These are phyloP conservation scores for Ceramica pisi DNA, from an alignment of 2,888 invertebrate genomes.

Conservation along the genomic window DNA sequence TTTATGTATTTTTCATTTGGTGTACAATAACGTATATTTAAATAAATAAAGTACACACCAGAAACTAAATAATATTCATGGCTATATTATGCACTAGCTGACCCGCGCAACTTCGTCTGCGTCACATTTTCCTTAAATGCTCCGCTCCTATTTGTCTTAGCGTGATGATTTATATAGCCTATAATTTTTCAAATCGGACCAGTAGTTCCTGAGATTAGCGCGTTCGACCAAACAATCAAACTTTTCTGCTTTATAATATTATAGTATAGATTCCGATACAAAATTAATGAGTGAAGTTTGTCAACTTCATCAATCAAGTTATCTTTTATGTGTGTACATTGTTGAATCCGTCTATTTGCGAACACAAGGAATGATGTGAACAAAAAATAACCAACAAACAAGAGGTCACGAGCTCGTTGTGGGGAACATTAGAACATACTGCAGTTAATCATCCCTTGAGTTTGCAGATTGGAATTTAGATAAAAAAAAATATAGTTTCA, in stretches of 20 bases:
- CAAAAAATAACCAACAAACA: background rate
- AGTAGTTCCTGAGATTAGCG: too few species aligned
- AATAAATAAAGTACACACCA: conserved; percentile 17
- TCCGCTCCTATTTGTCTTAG: too few species aligned
- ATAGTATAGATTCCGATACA: background rate
- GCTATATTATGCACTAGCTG: too few species aligned
- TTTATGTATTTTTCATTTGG: too few species aligned
- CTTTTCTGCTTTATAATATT: too few species aligned
- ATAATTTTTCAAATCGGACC: too few species aligned
- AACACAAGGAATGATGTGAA: background rate
- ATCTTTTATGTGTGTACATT: conserved; percentile 21
- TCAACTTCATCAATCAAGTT: background rate
- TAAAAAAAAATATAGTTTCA: background rate
- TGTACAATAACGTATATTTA: too few species aligned
- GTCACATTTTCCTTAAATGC: too few species aligned
- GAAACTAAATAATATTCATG: background rate
- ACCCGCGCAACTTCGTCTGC: too few species aligned
- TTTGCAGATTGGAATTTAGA: conserved; percentile 3
- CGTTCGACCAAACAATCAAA: too few species aligned
- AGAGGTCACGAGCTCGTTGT: conserved; percentile 1
- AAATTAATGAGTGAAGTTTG: background rate
- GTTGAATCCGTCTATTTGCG: conserved; percentile 4
- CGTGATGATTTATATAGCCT: too few species aligned
- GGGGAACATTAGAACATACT: background rate
- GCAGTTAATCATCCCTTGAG: background rate